A percentile compares a stretch with the other conserved stretches of the same genome.
These are phyloP conservation scores for Halcyon smyrnensis DNA, from an alignment of 2,797 vertebrate species.

Conservation along the genomic window DNA sequence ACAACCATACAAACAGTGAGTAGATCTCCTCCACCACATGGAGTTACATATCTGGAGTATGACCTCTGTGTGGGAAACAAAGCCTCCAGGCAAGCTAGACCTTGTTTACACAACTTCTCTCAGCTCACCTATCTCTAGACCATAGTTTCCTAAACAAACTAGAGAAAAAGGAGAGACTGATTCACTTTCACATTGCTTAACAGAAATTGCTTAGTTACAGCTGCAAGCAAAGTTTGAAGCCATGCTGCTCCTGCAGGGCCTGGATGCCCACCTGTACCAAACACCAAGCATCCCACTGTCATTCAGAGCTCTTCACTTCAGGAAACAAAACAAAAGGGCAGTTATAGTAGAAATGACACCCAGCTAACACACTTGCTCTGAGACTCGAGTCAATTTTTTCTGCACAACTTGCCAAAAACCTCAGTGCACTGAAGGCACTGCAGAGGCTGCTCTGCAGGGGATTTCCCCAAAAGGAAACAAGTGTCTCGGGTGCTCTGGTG, in stretches of 20 bases:
- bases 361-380: not conserved
- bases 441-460: not conserved
- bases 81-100: not conserved
- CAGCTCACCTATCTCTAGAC: constrained; percentile 14
- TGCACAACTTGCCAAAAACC: not conserved
- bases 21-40: not conserved
- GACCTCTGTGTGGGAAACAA: not conserved
- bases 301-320: not conserved
- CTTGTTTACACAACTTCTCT: not conserved
- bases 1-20: not conserved
- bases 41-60: not conserved
- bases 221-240: not conserved
- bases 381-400: not conserved
- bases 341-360: not conserved
- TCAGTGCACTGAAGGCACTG: accelerated
- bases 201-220: not conserved
- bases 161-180: not conserved
- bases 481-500: accelerated
- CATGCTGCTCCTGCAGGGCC: too few relatives aligned
- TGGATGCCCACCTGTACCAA: not conserved
- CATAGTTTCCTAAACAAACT: constrained; percentile 4
- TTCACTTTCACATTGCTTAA: not conserved
- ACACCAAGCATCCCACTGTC: accelerated
- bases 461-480: not conserved
- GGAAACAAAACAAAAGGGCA: not conserved